Conservation (phyloP, 1,140 invertebrate species). For the Rhagoletis pomonella region DNA sequence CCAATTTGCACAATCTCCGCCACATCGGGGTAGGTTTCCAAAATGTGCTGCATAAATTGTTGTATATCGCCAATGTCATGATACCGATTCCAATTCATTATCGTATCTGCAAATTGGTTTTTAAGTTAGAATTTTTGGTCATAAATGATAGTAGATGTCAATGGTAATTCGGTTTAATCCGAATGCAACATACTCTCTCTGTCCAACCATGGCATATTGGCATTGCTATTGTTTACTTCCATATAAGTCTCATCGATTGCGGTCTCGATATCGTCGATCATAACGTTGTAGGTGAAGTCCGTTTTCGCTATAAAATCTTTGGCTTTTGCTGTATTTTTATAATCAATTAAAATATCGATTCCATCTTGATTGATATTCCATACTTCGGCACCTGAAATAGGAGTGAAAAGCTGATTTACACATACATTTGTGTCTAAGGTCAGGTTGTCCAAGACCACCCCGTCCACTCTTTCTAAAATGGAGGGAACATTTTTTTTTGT, state of each 20-base stretch:
- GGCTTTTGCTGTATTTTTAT: slow-evolving; percentile 76
- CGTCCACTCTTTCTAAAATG: too few species aligned
- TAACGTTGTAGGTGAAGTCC: slow-evolving; percentile 79
- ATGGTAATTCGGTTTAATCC: background rate
- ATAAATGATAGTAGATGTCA: background rate
- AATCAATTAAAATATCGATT: slow-evolving; percentile 78
- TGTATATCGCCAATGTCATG: slow-evolving; percentile 81
- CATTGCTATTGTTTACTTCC: slow-evolving; percentile 77
- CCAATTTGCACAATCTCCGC: slow-evolving; percentile 82
- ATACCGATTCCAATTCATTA: slow-evolving; percentile 84
- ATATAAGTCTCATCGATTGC: slow-evolving; percentile 87
- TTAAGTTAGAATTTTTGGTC: background rate
- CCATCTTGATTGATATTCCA: slow-evolving; percentile 73
- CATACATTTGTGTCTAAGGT: background rate
- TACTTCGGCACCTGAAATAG: slow-evolving; percentile 66
- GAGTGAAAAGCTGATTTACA: background rate
- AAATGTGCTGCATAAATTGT: slow-evolving; percentile 81
- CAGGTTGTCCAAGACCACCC: too few species aligned
- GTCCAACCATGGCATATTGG: slow-evolving; percentile 66
- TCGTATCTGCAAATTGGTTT: slow-evolving; percentile 75
- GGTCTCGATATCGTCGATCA: slow-evolving; percentile 84
- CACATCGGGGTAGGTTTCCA: slow-evolving; percentile 78
- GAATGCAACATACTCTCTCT: slow-evolving; percentile 57
- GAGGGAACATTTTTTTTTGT: too few species aligned
- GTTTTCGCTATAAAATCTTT: slow-evolving; percentile 76